phyloP scores from a whole-genome alignment of 2,113 vertebrate species.

The Talpa occidentalis region DNA sequence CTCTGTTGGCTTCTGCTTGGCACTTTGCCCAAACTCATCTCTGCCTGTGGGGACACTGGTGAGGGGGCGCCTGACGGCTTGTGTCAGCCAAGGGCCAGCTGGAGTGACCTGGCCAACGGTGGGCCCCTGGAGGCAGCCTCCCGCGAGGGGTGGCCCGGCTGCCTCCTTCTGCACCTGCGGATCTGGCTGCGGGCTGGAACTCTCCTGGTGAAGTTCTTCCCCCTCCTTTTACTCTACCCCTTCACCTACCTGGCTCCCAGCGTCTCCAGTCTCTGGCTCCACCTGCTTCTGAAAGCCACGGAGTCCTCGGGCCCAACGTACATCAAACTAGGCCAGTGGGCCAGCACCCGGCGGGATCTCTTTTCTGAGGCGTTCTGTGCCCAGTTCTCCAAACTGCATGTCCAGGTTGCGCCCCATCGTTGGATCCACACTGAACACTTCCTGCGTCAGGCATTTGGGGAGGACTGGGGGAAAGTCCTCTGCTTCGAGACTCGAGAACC shows the following conservation, averaged over 20 bases:
- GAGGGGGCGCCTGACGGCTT: constrained; percentile 47
- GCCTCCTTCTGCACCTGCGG: constrained; percentile 77
- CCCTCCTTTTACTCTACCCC: constrained; percentile 91
- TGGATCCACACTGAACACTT: constrained; percentile 92
- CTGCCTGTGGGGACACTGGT: constrained; percentile 83
- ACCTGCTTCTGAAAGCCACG: constrained; percentile 91
- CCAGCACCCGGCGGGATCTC: constrained; percentile 95
- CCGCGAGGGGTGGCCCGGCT: neutral
- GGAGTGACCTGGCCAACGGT: neutral
- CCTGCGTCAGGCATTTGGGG: constrained; percentile 91
- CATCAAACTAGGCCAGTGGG: constrained; percentile 97
- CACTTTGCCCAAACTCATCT: constrained; percentile 84
- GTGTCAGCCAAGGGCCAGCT: constrained; percentile 52
- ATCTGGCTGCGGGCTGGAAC: constrained; percentile 88
- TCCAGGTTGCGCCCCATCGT: constrained; percentile 91
- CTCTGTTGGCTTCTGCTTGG: constrained; percentile 73
- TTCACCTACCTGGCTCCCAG: constrained; percentile 87
- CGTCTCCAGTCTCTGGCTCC: constrained; percentile 87
- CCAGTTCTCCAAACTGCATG: constrained; percentile 92
- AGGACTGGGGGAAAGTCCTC: constrained; percentile 89
- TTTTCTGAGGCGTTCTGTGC: constrained; percentile 93
- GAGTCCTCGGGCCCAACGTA: constrained; percentile 94
- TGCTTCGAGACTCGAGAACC: constrained; percentile 91
- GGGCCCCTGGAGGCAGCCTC: neutral
- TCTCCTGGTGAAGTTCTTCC: constrained; percentile 92